Base-by-base conservation (phyloP, 2,113 vertebrate species). In the Tachysurus vachellii region DNA sequence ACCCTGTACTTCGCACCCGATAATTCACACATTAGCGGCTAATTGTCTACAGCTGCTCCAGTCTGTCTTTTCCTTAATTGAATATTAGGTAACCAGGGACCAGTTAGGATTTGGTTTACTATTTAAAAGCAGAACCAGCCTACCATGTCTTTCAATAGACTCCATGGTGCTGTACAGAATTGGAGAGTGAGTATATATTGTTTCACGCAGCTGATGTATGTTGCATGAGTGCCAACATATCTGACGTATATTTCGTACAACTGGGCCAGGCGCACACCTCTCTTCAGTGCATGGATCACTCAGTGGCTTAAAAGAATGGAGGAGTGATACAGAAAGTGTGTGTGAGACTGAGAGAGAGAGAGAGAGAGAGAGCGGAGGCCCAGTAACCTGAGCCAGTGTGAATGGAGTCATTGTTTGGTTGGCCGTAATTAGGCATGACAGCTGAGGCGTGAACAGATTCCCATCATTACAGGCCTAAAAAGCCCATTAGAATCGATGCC, bases 381-480 rank as follows among this genome's bases (percentile, higher is more conserved):
- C 79, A 86, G 92, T 93, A 96, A 96, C 95, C 89, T 82, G 91
- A 96, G 92, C 96, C 89, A 94, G 95, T 93, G 96, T 96, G 93
- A 92, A 95, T 91, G 94, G 95, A 96, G 93, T 95, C 94, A 89
- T 96, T 95, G 93, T 97, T 96, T 95, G 95, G 94, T 91, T 93
- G 93, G 93, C 94, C 44, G 93, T 97, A 95, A 96, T 96, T 94
- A 92, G 92, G 94, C 93, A 90, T 94, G 93, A 95, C 96, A 95
- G 95, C 92, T 68, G 92, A 96, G 97, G 97, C 95, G 97, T 97
- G 97, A 98, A 98, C 96, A 97, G 96, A 97, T 97, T 96, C 95
- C 91, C 95, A 96, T 96, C 96, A 96, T 96, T 96, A 95, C 93
- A 93, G 91, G 90, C 91, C 93, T 96, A 96, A 96, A 96, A 96